Percentiles rank a stretch among this genome's conserved stretches.
These are phyloP conservation scores for Muscicapa comitata DNA, from an alignment of 2,797 vertebrate species.

Conservation along the genomic window DNA sequence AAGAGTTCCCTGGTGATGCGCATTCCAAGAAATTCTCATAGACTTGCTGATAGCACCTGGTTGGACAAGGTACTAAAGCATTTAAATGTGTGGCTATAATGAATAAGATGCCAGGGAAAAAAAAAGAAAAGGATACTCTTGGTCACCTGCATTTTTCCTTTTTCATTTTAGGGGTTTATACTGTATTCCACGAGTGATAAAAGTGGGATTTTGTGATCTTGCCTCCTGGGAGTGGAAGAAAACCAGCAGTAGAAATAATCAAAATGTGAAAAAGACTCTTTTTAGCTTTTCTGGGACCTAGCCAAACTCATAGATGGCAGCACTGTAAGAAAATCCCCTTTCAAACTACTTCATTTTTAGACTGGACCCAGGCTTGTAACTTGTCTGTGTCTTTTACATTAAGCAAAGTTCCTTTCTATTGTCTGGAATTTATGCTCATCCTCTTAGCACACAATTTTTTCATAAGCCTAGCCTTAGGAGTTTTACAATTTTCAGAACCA, in stretches of 20 bases:
- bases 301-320: neutral
- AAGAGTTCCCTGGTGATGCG: neutral
- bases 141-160: neutral
- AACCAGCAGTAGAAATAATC: neutral
- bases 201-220: neutral
- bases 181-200: neutral
- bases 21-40: neutral
- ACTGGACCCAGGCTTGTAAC: neutral
- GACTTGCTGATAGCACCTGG: neutral
- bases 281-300: neutral
- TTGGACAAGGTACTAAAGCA: neutral
- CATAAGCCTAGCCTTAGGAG: neutral
- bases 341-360: neutral
- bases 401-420: neutral
- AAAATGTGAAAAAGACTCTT: neutral
- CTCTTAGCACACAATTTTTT: conserved; percentile 2
- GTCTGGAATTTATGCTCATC: conserved; percentile 16
- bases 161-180: neutral
- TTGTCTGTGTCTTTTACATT: neutral
- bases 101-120: neutral
- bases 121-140: neutral
- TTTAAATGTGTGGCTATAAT: neutral
- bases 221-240: neutral
- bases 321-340: neutral
- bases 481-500: conserved; percentile 5